Conservation (phyloP, 1,140 invertebrate species). For the Magallana ariakensis region DNA sequence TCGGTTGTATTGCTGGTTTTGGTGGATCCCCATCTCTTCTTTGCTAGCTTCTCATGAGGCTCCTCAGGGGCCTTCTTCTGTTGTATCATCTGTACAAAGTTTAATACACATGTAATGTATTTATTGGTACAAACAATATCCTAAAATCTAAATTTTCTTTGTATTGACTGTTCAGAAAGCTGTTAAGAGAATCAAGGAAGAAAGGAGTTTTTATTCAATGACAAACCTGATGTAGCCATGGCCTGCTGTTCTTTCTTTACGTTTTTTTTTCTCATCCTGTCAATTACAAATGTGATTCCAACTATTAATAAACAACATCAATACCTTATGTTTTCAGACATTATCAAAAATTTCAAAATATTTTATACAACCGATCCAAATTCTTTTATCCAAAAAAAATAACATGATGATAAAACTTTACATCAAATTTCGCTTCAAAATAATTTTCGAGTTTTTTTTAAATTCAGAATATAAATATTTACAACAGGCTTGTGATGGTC, state of each 20-base stretch:
- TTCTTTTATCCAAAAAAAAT: no score
- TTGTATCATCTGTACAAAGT: neutral
- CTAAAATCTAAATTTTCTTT: no score
- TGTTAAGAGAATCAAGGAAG: no score
- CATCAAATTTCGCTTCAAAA: no score
- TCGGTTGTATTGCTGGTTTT: slow-evolving; percentile 57
- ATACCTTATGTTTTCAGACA: neutral
- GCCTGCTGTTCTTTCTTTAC: neutral
- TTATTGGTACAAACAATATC: no score
- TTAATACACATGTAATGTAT: no score
- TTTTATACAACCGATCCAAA: neutral
- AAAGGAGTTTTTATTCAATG: no score
- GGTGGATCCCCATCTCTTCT: slow-evolving; percentile 78
- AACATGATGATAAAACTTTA: no score
- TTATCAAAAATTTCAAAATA: neutral
- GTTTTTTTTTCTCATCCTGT: slow-evolving; percentile 14
- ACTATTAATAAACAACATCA: neutral
- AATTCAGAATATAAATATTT: neutral
- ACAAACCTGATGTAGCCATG: slow-evolving; percentile 6
- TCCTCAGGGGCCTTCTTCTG: slow-evolving; percentile 57
- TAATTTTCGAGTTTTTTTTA: no score
- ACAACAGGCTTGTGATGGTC: neutral
- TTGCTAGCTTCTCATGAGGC: slow-evolving; percentile 68
- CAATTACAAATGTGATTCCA: neutral
- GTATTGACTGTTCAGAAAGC: no score